phyloP scores from a whole-genome alignment of 2,113 vertebrate genomes.

The Pandion haliaetus region DNA sequence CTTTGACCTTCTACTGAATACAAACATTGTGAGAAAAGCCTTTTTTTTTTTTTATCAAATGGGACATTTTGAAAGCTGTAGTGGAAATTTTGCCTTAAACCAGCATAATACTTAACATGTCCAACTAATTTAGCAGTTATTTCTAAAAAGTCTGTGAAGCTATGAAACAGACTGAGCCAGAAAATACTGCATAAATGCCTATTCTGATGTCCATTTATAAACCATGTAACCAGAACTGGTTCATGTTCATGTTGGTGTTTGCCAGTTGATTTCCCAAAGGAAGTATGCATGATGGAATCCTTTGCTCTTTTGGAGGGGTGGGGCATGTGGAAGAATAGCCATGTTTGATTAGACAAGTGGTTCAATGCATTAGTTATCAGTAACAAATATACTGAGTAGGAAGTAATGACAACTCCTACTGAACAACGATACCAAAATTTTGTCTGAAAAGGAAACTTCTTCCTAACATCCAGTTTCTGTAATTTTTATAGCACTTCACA shows the following conservation, averaged over 20 bases:
- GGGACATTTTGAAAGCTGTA: neutral
- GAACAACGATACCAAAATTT: neutral
- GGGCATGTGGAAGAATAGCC: neutral
- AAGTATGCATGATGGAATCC: neutral
- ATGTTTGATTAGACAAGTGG: neutral
- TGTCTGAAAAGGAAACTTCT: neutral
- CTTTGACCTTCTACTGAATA: neutral
- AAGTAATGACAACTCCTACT: neutral
- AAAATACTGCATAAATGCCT: neutral
- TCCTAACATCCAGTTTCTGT: neutral
- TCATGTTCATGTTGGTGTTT: neutral
- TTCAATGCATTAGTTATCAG: neutral
- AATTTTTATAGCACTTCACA: neutral
- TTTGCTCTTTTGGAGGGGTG: neutral
- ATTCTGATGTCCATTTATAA: neutral
- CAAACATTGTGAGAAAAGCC: neutral
- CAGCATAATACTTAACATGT: neutral
- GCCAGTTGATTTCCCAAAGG: neutral
- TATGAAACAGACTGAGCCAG: neutral
- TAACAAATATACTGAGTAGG: neutral
- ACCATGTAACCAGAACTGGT: fast-evolving
- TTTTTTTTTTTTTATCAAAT: neutral
- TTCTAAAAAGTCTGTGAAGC: neutral
- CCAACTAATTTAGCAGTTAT: neutral
- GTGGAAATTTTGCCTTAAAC: neutral